Base-by-base conservation (phyloP, 2,888 invertebrate genomes). In the Erannis defoliaria region DNA sequence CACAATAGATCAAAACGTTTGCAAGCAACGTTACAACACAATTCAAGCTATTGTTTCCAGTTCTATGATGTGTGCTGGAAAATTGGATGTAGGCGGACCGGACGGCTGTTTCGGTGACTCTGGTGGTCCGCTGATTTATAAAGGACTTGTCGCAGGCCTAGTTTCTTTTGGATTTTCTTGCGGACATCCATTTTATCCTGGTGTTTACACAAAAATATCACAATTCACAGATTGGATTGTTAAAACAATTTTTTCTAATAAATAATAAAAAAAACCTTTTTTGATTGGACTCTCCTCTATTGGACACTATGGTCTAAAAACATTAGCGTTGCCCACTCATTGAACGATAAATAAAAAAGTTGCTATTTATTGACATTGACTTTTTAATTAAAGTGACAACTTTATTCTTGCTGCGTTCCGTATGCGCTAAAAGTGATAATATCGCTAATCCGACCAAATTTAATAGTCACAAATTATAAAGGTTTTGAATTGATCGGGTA, bases 21-120 rank as follows among this genome's bases (percentile, higher is more conserved):
- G 92, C 62, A 78, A 76, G 19, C 69, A 72, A 33, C 80, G 89
- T 3, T 92, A 92, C 70, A 78, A 73, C 14, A 81, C 80, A 1
- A 86, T 92, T 2, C 83, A 84, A 5, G 90, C 89, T 0, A 67
- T 81, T 4, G 83, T 93, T 53, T 70, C 83, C 6, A 83, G 86
- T 31, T 86, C 89, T 0, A 93, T 93, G 92, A 68, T 93, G 62
- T 93, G 92, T 53, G 92, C 91, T 3, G 91, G 92, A 3, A 78
- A 76, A 12, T 61, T 88, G 0, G 88, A 91, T 43, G 68, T 80
- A 0, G 89, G 86, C 0, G 90, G 91, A 0, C 81, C 88, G 0
- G 92, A 93, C 33, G 92, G 89, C 0, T 93, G 92, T 68, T 90
- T 85, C 10, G 92, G 92, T 0, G 92, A 93, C 64, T 92, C 92